phyloP scores from a whole-genome alignment of 1,140 invertebrate genomes.

The Argopecten irradians region DNA sequence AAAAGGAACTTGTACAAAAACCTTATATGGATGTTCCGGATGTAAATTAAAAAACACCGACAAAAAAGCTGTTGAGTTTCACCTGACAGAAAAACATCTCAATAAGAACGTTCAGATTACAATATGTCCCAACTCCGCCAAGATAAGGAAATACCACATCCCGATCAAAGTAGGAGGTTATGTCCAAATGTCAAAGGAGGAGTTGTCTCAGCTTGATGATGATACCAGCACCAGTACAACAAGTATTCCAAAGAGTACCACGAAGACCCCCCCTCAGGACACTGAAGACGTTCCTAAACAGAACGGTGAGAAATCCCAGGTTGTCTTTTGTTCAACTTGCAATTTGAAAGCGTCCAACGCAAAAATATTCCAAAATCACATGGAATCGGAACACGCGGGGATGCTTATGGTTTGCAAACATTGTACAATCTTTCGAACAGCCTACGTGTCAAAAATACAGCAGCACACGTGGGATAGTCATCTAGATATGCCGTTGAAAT shows the following conservation, averaged over 20 bases:
- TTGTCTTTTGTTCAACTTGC: not conserved
- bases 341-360: not conserved
- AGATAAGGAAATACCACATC: conserved; percentile 29
- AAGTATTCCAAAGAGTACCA: not conserved
- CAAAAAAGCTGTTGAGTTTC: conserved; percentile 28
- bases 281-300: not conserved
- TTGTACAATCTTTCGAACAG: not conserved
- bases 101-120: not conserved
- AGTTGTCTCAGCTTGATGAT: not conserved
- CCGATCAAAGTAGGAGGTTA: not conserved
- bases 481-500: not conserved
- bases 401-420: conserved; percentile 10
- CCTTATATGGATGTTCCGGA: conserved; percentile 44
- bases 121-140: not conserved
- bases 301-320: not conserved
- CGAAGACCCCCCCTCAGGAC: not conserved
- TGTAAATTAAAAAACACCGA: conserved; percentile 41
- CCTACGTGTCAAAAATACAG: not conserved
- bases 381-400: not conserved
- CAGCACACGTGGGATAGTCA: not conserved
- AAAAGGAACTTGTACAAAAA: conserved; percentile 29
- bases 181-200: not conserved
- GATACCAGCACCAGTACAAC: not conserved
- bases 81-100: conserved; percentile 37
- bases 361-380: conserved; percentile 8